Percentiles rank a stretch among this genome's conserved stretches.
These are phyloP conservation scores for Seira musarum DNA, from an alignment of 2,888 invertebrate genomes.

Conservation along the genomic window DNA sequence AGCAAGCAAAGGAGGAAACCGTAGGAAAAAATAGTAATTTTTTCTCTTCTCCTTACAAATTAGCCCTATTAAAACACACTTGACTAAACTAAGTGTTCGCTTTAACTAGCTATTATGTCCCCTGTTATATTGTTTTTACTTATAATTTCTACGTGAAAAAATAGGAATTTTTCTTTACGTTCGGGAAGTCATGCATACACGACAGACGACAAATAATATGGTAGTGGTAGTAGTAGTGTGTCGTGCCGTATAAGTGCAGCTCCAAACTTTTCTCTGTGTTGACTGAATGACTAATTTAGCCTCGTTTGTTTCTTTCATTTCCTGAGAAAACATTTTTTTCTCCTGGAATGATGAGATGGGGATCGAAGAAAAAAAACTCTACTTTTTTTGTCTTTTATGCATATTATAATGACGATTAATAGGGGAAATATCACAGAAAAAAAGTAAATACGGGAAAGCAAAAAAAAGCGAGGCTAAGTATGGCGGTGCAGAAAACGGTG, in stretches of 20 bases:
- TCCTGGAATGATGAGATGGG: conserved; percentile 25
- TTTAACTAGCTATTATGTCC: conserved; percentile 52
- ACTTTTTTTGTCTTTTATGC: conserved; percentile 20
- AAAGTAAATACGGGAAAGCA: conserved; percentile 4
- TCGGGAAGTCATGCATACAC: conserved; percentile 49
- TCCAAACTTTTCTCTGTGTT: conserved; percentile 36
- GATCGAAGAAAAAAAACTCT: not conserved
- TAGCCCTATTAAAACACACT: too few species aligned
- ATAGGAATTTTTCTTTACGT: conserved; percentile 12
- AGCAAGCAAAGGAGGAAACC: conserved; percentile 23
- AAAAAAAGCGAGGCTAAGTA: too few species aligned
- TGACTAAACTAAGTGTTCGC: conserved; percentile 2
- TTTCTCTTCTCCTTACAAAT: too few species aligned
- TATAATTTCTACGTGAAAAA: conserved; percentile 35
- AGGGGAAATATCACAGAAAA: conserved; percentile 45
- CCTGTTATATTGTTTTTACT: conserved; percentile 40
- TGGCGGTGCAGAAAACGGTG: too few species aligned
- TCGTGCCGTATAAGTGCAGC: conserved; percentile 33
- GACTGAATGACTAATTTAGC: conserved; percentile 67
- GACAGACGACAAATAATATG: conserved; percentile 43
- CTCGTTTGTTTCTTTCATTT: conserved; percentile 70
- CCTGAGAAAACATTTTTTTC: conserved; percentile 58
- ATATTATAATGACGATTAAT: conserved; percentile 25
- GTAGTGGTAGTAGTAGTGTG: too few species aligned
- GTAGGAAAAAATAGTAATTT: too few species aligned